Conservation (phyloP, 2,113 vertebrate species). For the Psammodynastes pulverulentus region DNA sequence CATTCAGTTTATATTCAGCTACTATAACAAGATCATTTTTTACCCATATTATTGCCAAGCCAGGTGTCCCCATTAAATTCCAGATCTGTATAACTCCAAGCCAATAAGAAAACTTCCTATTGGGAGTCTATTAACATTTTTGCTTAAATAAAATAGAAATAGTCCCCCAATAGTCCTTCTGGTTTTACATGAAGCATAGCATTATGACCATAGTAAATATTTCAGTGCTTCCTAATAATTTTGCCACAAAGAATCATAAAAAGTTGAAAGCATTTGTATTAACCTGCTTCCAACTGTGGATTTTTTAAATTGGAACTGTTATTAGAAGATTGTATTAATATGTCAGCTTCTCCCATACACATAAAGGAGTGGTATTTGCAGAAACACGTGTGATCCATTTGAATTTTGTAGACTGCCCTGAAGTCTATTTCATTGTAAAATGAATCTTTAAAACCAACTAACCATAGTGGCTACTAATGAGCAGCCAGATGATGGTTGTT, state of each 20-base stretch:
- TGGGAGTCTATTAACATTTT: neutral
- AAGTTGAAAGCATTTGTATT: neutral
- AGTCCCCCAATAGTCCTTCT: neutral
- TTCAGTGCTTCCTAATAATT: neutral
- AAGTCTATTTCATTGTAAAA: slow-evolving; percentile 3
- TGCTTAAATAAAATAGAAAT: neutral
- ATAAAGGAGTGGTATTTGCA: neutral
- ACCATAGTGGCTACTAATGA: slow-evolving; percentile 19
- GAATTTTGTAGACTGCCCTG: neutral
- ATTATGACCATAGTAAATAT: neutral
- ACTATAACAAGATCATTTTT: neutral
- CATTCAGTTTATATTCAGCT: neutral
- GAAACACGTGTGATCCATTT: neutral
- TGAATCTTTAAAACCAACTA: neutral
- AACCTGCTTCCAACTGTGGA: neutral
- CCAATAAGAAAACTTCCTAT: neutral
- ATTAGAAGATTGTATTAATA: neutral
- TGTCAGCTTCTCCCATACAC: neutral
- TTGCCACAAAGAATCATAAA: neutral
- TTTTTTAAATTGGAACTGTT: neutral
- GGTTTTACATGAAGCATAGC: neutral
- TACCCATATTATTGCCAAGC: neutral
- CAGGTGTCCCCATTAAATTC: neutral
- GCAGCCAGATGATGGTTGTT: slow-evolving; percentile 26
- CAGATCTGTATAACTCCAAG: neutral